Conservation (phyloP, 2,797 vertebrate genomes). For the Diplodus puntazzo region DNA sequence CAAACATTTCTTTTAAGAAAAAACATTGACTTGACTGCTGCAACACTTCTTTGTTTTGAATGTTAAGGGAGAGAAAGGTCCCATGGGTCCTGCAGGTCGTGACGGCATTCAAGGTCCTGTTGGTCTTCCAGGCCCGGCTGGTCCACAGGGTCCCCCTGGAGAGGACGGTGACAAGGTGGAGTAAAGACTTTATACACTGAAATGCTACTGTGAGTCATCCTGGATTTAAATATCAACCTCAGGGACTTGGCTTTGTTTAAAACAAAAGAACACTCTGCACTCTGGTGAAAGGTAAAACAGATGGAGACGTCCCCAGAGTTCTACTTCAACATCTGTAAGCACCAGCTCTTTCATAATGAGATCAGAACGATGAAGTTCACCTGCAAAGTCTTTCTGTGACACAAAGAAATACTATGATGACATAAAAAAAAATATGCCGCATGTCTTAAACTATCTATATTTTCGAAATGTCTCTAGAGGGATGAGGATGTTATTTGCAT, state of each 20-base stretch:
- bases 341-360: background rate
- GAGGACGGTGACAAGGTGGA: constrained; percentile 98
- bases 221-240: background rate
- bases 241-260: background rate
- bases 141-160: constrained; percentile 96
- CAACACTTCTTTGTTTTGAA: constrained; percentile 3
- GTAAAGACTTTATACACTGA: background rate
- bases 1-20: background rate
- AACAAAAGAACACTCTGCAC: background rate
- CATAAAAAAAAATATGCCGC: background rate
- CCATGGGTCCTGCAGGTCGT: constrained; percentile 94
- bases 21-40: background rate
- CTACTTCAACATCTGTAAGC: constrained; percentile 1
- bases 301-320: constrained; percentile 2
- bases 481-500: background rate
- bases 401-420: background rate
- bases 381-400: background rate
- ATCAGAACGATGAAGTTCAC: background rate
- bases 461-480: constrained; percentile 4
- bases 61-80: constrained; percentile 96
- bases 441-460: background rate
- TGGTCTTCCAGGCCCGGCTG: constrained; percentile 95
- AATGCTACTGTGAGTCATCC: background rate
- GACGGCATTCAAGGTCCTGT: constrained; percentile 97
- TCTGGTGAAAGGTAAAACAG: background rate